A percentile compares a stretch with the other conserved stretches of the same genome.
These are phyloP conservation scores for Stratiolaelaps scimitus DNA, from an alignment of 1,140 invertebrate species.

Conservation along the genomic window DNA sequence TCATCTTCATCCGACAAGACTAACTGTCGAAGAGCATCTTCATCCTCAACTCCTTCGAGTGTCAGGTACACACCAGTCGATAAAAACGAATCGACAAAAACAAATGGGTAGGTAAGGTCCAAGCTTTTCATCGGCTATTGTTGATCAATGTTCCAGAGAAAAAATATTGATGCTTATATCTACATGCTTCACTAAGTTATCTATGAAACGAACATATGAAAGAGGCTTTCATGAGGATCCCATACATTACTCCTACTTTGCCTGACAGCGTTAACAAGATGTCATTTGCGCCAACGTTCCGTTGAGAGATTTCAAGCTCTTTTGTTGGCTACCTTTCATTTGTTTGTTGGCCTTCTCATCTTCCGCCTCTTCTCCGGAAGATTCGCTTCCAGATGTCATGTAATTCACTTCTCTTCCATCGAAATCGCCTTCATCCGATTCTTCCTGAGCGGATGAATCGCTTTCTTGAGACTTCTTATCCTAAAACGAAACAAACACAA, in stretches of 20 bases:
- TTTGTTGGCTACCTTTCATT: constrained; percentile 28
- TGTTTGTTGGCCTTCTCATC: constrained; percentile 29
- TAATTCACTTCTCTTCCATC: constrained; percentile 69
- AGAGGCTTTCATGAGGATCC: too few relatives aligned
- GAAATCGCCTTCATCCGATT: constrained; percentile 90
- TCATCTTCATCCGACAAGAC: constrained; percentile 78
- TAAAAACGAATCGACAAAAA: too few relatives aligned
- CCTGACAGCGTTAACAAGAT: too few relatives aligned
- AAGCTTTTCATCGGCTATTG: too few relatives aligned
- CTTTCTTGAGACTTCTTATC: constrained; percentile 31
- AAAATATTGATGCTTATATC: too few relatives aligned
- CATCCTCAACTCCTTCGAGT: constrained; percentile 67
- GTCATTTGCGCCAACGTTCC: too few relatives aligned
- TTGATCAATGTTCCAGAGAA: too few relatives aligned
- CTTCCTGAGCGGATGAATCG: constrained; percentile 69
- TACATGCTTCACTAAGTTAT: too few relatives aligned
- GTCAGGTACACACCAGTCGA: constrained; percentile 43
- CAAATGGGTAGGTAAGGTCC: too few relatives aligned
- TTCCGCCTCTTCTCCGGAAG: constrained; percentile 25
- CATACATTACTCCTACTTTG: too few relatives aligned
- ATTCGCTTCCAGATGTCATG: constrained; percentile 39
- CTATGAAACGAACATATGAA: too few relatives aligned
- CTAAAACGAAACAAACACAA: background rate
- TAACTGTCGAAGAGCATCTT: constrained; percentile 70
- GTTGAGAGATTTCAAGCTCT: too few relatives aligned